Evolutionary conservation across 1,140 invertebrate genomes (phyloP).

Genomic region (Ridgeia piscesae): DNA sequence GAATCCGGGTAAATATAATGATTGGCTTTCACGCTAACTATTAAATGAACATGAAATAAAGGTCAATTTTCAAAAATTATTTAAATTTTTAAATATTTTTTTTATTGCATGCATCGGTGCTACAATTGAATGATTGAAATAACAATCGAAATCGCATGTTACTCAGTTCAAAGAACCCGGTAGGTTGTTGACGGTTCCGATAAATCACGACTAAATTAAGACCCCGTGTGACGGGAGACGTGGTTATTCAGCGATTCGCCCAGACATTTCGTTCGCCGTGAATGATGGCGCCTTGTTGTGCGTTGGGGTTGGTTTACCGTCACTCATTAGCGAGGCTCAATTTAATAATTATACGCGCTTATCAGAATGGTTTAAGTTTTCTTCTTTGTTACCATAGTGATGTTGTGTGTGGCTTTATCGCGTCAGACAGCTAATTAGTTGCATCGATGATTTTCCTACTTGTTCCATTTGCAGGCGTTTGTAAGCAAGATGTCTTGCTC

Average conservation of each 20-base stretch:
- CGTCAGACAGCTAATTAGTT: not conserved
- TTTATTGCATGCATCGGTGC: too few species aligned
- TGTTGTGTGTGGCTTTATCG: not conserved
- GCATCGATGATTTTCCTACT: not conserved
- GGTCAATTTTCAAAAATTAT: too few species aligned
- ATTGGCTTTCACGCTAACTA: too few species aligned
- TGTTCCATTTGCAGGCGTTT: not conserved
- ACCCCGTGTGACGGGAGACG: not conserved
- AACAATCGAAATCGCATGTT: not conserved
- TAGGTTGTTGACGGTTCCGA: not conserved
- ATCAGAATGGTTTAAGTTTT: constrained; percentile 1
- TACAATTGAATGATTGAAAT: too few species aligned
- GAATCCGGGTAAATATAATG: too few species aligned
- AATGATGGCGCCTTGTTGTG: not conserved
- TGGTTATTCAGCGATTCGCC: not conserved
- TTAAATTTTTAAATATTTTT: too few species aligned
- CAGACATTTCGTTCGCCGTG: not conserved
- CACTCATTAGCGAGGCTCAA: not conserved
- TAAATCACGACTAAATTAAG: not conserved
- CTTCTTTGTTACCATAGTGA: not conserved
- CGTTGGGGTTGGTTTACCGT: not conserved
- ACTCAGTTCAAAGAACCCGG: not conserved
- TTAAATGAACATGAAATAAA: too few species aligned
- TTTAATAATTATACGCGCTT: not conserved
- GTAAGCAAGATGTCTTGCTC: not conserved